Conservation (phyloP, 2,888 invertebrate species). For the Argyresthia goedartella region DNA sequence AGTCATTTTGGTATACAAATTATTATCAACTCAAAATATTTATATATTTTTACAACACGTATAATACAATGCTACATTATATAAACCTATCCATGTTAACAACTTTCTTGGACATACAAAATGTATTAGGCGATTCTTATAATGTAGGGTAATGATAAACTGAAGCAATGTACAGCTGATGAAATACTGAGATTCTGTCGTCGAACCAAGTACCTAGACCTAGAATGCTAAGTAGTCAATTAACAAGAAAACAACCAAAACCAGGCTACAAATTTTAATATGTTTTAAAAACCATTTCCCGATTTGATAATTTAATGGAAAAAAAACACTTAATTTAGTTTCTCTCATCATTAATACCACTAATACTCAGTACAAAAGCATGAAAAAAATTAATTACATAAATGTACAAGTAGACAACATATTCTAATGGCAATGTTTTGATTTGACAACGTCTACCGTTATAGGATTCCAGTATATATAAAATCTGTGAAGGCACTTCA, state of each 20-base stretch:
- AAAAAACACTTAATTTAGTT: not conserved
- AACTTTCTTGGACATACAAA: not conserved
- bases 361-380: not conserved
- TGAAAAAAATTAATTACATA: not conserved
- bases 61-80: too few relatives aligned
- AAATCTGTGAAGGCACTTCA: not conserved
- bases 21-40: too few relatives aligned
- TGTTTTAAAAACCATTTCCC: too few relatives aligned
- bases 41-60: too few relatives aligned
- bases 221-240: too few relatives aligned
- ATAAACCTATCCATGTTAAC: too few relatives aligned
- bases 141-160: not conserved
- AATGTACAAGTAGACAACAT: not conserved
- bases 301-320: not conserved
- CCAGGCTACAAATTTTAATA: too few relatives aligned
- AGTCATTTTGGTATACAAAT: too few relatives aligned
- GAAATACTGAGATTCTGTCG: not conserved
- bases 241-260: too few relatives aligned
- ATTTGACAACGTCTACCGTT: not conserved
- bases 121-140: not conserved
- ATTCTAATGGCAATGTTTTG: conserved; percentile 1
- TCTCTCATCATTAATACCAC: too few relatives aligned
- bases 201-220: too few relatives aligned
- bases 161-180: not conserved
- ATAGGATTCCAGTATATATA: not conserved